phyloP scores from a whole-genome alignment of 1,140 invertebrate species.

The Caerostris extrusa region DNA sequence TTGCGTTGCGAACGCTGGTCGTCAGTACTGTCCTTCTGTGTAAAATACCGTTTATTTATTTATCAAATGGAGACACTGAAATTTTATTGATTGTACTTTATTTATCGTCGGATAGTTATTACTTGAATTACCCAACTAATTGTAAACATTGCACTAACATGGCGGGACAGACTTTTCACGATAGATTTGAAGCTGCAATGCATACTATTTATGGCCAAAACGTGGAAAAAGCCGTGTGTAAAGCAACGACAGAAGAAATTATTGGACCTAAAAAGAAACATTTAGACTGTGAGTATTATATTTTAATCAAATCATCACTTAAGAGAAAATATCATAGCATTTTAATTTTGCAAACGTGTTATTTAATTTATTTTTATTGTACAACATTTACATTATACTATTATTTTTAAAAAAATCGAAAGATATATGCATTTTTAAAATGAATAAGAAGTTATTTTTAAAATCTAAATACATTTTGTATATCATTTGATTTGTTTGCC shows the following conservation, averaged over 20 bases:
- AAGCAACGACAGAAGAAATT: slow-evolving; percentile 99
- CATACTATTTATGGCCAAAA: slow-evolving; percentile 99
- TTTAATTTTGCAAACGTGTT: too few species aligned
- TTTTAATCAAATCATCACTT: background rate
- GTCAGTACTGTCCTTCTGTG: slow-evolving; percentile 47
- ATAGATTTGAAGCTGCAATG: slow-evolving; percentile 88
- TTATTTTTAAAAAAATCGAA: too few species aligned
- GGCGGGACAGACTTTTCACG: slow-evolving; percentile 75
- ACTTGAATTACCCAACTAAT: background rate
- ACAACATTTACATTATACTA: too few species aligned
- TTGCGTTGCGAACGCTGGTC: slow-evolving; percentile 64
- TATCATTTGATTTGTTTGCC: too few species aligned
- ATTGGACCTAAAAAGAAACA: slow-evolving; percentile 99
- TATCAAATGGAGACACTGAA: slow-evolving; percentile 35
- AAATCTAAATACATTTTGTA: too few species aligned
- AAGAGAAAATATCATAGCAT: too few species aligned
- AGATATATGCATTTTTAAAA: too few species aligned
- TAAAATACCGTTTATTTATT: slow-evolving; percentile 28
- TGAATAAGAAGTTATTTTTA: too few species aligned
- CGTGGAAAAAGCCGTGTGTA: slow-evolving; percentile 99
- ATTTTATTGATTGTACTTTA: slow-evolving; percentile 11
- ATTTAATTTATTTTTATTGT: too few species aligned
- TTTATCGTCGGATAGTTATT: background rate
- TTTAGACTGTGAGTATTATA: slow-evolving; percentile 96
- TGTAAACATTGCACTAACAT: slow-evolving; percentile 70